These are phyloP conservation scores for Astreopora myriophthalma DNA, from an alignment of 64 coral and sea anemone genomes.

Conservation along the genomic window DNA sequence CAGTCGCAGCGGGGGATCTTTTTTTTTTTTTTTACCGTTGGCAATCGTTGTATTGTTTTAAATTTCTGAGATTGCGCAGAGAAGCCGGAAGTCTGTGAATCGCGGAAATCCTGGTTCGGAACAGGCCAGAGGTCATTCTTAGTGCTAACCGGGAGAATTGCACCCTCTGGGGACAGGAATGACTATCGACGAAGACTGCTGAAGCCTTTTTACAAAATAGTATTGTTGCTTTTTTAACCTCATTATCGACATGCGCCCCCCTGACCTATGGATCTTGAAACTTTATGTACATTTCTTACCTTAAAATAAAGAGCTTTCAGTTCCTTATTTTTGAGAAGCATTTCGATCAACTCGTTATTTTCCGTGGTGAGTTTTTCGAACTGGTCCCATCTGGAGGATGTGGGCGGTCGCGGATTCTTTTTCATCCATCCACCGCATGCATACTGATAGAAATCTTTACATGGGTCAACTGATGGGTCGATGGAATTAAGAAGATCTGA, in stretches of 20 bases:
- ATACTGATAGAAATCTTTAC: constrained; percentile 63
- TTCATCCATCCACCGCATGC: constrained; percentile 65
- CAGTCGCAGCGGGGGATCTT: no score
- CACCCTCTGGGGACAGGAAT: no score
- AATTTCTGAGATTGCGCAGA: no score
- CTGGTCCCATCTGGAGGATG: constrained; percentile 18
- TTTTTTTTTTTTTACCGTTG: no score
- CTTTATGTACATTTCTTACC: constrained; percentile 6
- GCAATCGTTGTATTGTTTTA: no score
- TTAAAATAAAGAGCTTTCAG: constrained; percentile 40
- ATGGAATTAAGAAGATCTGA: constrained; percentile 60
- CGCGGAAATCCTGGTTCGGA: no score
- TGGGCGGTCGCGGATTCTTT: background rate
- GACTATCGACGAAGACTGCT: no score
- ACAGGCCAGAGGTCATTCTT: no score
- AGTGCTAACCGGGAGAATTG: no score
- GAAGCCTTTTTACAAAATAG: no score
- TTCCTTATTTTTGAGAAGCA: constrained; percentile 33
- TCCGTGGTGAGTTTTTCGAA: constrained; percentile 46
- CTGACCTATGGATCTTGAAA: no score
- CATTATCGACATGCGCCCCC: background rate
- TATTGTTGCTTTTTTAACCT: background rate
- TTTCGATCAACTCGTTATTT: constrained; percentile 47
- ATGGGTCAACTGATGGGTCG: constrained; percentile 52
- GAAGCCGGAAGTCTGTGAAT: no score